Evolutionary conservation across 30 jellyfish, hydroid and myxozoan genomes (phyloP).

Genomic region (Aurelia sp.): DNA sequence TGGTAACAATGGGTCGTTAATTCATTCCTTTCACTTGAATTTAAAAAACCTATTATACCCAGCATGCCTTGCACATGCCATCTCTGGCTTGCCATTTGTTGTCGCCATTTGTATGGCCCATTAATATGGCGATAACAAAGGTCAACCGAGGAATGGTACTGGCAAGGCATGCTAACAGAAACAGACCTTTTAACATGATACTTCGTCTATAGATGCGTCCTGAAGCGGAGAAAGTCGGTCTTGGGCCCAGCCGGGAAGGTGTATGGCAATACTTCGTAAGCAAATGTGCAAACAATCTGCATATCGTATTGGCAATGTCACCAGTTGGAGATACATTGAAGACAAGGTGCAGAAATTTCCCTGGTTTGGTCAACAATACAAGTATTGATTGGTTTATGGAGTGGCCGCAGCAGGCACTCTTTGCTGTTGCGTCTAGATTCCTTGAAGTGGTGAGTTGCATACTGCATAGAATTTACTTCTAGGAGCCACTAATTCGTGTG

Average conservation of each 20-base stretch:
- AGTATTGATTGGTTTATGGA: constrained; percentile 99
- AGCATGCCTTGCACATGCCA: too few species aligned
- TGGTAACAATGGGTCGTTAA: too few species aligned
- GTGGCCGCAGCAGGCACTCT: constrained; percentile 97
- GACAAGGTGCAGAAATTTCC: constrained; percentile 96
- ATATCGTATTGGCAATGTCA: constrained; percentile 96
- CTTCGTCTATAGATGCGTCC: constrained; percentile 76
- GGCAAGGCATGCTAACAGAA: too few species aligned
- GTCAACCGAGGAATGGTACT: too few species aligned
- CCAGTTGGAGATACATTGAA: constrained; percentile 97
- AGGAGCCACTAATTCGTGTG: too few species aligned
- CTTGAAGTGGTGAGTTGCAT: constrained; percentile 73
- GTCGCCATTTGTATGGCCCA: too few species aligned
- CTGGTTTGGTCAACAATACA: constrained; percentile 99
- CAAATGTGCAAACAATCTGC: constrained; percentile 89
- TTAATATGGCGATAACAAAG: too few species aligned
- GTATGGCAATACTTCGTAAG: constrained; percentile 96
- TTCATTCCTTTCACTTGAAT: too few species aligned
- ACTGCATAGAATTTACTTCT: too few species aligned
- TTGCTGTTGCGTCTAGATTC: constrained; percentile 93
- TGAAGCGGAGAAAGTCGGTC: constrained; percentile 94
- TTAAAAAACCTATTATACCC: too few species aligned
- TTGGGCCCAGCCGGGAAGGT: constrained; percentile 91
- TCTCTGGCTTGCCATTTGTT: too few species aligned
- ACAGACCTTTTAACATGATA: too few species aligned